These are phyloP conservation scores for Rhyacophila evoluta DNA, from an alignment of 2,888 invertebrate species.

Conservation along the genomic window DNA sequence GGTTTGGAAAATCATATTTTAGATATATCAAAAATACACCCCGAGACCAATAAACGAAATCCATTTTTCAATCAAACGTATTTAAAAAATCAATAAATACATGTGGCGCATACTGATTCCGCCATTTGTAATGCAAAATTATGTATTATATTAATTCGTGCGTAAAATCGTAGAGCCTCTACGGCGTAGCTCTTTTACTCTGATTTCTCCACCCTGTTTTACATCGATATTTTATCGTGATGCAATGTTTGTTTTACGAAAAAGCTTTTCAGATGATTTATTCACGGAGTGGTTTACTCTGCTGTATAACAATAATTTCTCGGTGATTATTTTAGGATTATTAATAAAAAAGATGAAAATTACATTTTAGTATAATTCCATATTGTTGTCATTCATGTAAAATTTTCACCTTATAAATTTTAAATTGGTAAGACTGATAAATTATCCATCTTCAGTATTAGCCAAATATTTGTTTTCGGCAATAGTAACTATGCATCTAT, in stretches of 20 bases:
- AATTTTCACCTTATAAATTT: too few species aligned
- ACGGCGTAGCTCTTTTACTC: neutral
- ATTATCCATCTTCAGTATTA: too few species aligned
- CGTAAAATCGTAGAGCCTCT: neutral
- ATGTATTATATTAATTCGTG: neutral
- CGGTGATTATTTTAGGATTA: neutral
- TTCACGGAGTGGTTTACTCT: neutral
- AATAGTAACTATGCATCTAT: too few species aligned
- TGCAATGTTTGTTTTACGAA: conserved; percentile 3
- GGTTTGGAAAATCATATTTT: too few species aligned
- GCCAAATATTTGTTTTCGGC: too few species aligned
- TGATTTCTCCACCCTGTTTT: neutral
- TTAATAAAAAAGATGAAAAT: neutral
- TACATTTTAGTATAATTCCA: too few species aligned
- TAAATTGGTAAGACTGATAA: too few species aligned
- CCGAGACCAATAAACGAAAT: too few species aligned
- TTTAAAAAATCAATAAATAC: neutral
- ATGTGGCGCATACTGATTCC: neutral
- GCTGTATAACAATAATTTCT: neutral
- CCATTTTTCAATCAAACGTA: too few species aligned
- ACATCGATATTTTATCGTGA: conserved; percentile 1
- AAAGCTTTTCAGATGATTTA: neutral
- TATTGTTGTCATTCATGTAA: too few species aligned
- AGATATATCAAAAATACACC: too few species aligned
- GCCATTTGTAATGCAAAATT: neutral